These are phyloP conservation scores for Anser brachyrhynchus DNA, from an alignment of 2,113 vertebrate genomes.

Conservation along the genomic window DNA sequence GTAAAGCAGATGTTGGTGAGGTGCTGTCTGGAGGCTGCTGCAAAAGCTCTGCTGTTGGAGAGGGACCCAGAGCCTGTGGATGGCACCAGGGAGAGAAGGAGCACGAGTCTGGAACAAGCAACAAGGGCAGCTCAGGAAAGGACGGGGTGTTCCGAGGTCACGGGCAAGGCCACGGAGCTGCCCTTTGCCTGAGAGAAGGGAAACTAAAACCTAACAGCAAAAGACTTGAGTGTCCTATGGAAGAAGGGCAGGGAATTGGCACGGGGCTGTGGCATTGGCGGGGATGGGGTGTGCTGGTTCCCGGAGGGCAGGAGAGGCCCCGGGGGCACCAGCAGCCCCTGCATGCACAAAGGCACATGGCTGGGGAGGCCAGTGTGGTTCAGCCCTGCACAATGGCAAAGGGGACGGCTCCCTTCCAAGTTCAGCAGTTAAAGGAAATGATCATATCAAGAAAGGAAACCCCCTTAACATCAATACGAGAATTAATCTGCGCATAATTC, in stretches of 20 bases:
- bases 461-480: neutral
- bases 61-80: neutral
- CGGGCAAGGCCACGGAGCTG: neutral
- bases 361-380: accelerated
- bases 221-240: neutral
- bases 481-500: slow-evolving; percentile 5
- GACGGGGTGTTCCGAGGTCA: neutral
- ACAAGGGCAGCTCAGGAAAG: neutral
- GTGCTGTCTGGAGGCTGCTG: neutral
- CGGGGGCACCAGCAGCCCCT: neutral
- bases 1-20: neutral
- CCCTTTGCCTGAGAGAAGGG: neutral
- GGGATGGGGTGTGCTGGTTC: accelerated
- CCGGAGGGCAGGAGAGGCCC: neutral
- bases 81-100: neutral
- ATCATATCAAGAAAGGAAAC: slow-evolving; percentile 48
- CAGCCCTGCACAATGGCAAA: neutral
- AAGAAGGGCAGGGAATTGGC: neutral
- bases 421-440: slow-evolving; percentile 48
- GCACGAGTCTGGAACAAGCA: neutral
- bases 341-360: accelerated
- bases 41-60: neutral
- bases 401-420: slow-evolving; percentile 30
- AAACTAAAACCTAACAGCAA: neutral
- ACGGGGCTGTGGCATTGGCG: neutral